Conservation (phyloP, 2,888 invertebrate genomes). For the Silvanus unidentatus region DNA sequence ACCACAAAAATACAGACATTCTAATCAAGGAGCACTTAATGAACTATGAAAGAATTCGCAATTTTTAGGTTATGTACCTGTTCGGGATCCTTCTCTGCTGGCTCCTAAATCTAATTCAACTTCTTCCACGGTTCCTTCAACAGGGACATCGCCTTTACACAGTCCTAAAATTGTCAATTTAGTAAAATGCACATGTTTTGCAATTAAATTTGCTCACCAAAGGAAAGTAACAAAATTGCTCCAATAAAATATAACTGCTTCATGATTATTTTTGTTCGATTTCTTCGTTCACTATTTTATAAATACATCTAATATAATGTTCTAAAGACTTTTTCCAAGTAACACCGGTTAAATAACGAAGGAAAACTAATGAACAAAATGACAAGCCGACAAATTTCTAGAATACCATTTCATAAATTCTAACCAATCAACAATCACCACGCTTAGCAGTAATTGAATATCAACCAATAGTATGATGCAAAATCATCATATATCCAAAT, state of each 20-base stretch:
- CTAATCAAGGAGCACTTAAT: slow-evolving; percentile 39
- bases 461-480: slow-evolving; percentile 22
- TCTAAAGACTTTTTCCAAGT: no score
- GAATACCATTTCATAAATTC: slow-evolving; percentile 3
- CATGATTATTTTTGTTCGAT: no score
- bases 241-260: slow-evolving; percentile 35
- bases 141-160: slow-evolving; percentile 39
- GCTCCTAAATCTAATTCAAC: slow-evolving; percentile 77
- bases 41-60: slow-evolving; percentile 39
- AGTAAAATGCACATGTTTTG: slow-evolving; percentile 5
- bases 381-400: slow-evolving; percentile 4
- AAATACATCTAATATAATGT: no score
- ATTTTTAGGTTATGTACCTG: slow-evolving; percentile 54
- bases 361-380: background rate
- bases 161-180: no score
- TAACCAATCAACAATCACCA: slow-evolving; percentile 36
- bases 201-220: slow-evolving; percentile 31
- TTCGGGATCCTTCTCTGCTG: slow-evolving; percentile 81
- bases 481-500: slow-evolving; percentile 36
- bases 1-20: slow-evolving; percentile 46
- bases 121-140: slow-evolving; percentile 53
- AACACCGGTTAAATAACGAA: no score
- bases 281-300: no score
- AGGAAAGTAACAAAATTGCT: slow-evolving; percentile 32
- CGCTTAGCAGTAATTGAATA: slow-evolving; percentile 21